phyloP scores from a whole-genome alignment of 2,113 vertebrate species.

The Gambusia affinis region DNA sequence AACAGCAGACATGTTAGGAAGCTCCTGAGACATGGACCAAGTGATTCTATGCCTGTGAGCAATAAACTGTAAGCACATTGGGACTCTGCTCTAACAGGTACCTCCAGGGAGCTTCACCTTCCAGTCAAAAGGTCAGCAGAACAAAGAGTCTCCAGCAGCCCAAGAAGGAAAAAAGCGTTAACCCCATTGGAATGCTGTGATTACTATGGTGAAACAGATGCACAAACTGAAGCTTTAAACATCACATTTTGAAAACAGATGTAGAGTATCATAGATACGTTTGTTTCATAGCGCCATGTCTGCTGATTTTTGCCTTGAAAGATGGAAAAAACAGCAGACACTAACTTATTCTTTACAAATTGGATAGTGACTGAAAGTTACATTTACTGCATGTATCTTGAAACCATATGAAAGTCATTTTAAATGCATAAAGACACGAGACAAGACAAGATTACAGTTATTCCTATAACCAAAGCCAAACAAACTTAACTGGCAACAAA shows the following conservation, averaged over 20 bases:
- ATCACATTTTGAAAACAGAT: conserved; percentile 9
- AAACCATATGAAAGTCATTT: not conserved
- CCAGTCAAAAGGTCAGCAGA: conserved; percentile 61
- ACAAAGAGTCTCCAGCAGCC: conserved; percentile 45
- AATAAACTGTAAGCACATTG: conserved; percentile 33
- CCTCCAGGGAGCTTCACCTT: conserved; percentile 57
- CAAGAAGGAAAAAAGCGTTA: conserved; percentile 16
- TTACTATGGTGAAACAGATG: conserved; percentile 14
- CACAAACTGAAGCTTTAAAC: not conserved
- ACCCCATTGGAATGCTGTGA: conserved; percentile 62
- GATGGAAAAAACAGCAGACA: not conserved
- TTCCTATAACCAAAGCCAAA: not conserved
- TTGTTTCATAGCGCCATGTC: not conserved
- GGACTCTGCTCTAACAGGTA: conserved; percentile 35
- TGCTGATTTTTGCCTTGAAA: conserved; percentile 19
- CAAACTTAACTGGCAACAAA: not conserved
- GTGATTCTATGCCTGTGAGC: conserved; percentile 36
- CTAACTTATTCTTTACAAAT: not conserved
- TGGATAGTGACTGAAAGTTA: not conserved
- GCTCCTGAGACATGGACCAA: conserved; percentile 36
- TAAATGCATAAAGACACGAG: not conserved
- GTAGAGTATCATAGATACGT: conserved; percentile 24
- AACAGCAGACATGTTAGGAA: conserved; percentile 14
- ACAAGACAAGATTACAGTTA: not conserved
- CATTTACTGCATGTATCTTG: not conserved